Percentiles rank a stretch among this genome's conserved stretches.
Evolutionary conservation across 2,888 invertebrate species (phyloP).

Genomic region (Leptopilina myrica): DNA sequence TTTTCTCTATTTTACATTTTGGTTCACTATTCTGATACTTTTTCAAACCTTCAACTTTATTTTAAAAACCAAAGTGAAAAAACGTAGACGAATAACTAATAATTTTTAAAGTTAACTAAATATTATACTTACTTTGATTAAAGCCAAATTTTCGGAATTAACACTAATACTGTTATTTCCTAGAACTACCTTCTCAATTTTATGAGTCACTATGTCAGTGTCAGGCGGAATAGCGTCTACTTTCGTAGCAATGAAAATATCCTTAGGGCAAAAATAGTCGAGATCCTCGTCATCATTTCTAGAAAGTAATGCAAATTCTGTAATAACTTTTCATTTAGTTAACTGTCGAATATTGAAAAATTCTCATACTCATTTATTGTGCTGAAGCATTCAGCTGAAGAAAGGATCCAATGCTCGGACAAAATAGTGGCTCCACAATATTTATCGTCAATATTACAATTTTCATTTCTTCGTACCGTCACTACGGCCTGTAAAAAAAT

Average conservation of each 20-base stretch:
- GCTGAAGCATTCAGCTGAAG: conserved; percentile 14
- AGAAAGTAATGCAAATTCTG: neutral
- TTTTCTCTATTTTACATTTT: too few species aligned
- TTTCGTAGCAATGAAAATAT: neutral
- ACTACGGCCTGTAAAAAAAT: conserved; percentile 3
- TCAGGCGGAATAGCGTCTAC: conserved; percentile 7
- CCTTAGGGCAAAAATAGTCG: neutral
- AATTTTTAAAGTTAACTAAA: too few species aligned
- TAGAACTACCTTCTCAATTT: neutral
- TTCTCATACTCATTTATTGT: conserved; percentile 8
- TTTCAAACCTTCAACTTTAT: too few species aligned
- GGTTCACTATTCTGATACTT: too few species aligned
- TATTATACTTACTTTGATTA: neutral
- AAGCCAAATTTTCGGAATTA: neutral
- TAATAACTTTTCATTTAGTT: too few species aligned
- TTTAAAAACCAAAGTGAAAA: too few species aligned
- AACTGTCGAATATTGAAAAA: neutral
- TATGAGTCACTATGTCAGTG: conserved; percentile 1
- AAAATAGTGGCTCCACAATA: conserved; percentile 28
- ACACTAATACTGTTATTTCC: conserved; percentile 23
- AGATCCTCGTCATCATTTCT: neutral
- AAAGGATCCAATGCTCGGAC: neutral
- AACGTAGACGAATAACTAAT: too few species aligned
- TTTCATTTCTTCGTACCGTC: neutral
- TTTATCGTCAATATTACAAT: conserved; percentile 1